Evolutionary conservation across 2,888 invertebrate genomes (phyloP).

Genomic region (Coremacera marginata): DNA sequence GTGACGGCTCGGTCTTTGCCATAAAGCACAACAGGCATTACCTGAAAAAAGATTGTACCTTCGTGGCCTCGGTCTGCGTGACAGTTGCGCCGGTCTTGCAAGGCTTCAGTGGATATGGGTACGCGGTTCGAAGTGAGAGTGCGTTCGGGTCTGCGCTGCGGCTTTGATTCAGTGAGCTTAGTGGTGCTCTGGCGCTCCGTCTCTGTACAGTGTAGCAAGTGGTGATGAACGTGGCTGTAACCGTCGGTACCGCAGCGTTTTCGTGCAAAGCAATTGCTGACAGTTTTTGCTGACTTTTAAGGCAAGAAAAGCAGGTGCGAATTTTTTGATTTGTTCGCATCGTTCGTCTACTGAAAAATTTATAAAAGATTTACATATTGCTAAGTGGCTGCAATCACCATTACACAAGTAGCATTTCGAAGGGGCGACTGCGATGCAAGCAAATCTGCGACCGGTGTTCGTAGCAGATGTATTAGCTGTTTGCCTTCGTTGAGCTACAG

Average conservation of each 20-base stretch:
- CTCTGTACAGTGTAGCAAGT: not conserved
- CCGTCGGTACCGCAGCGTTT: slow-evolving; percentile 26
- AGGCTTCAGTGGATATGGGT: no score
- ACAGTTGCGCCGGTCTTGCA: no score
- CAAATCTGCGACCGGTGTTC: not conserved
- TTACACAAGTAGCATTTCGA: not conserved
- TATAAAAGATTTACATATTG: slow-evolving; percentile 19
- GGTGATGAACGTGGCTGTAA: not conserved
- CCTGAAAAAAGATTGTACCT: no score
- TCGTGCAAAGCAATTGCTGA: slow-evolving; percentile 28
- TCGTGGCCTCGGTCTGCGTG: no score
- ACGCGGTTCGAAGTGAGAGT: no score
- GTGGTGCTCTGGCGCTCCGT: no score
- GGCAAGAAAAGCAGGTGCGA: slow-evolving; percentile 35
- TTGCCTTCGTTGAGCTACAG: not conserved
- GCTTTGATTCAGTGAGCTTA: no score
- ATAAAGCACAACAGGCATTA: no score
- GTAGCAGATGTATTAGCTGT: not conserved
- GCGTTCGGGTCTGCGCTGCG: no score
- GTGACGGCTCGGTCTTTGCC: no score
- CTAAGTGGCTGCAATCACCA: not conserved
- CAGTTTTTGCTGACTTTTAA: slow-evolving; percentile 32
- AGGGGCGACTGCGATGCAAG: not conserved
- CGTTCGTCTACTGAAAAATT: slow-evolving; percentile 22
- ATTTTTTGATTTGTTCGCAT: slow-evolving; percentile 30